Conservation (phyloP, 1,140 invertebrate genomes). For the Portunus trituberculatus region DNA sequence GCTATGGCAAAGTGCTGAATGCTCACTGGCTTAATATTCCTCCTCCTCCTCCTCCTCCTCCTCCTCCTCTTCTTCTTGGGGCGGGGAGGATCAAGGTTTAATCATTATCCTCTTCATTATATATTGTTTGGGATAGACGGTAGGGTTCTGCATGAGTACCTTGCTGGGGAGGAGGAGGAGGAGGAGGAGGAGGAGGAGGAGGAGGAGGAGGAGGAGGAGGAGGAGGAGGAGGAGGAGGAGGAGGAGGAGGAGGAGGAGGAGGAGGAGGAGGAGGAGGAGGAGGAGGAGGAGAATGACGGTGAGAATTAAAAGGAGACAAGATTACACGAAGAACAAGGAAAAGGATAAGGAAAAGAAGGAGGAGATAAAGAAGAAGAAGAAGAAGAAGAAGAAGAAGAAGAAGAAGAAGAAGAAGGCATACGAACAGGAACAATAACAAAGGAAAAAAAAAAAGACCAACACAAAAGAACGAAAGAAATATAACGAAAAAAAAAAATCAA, state of each 20-base stretch:
- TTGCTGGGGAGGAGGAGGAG: slow-evolving; percentile 17
- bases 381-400: too few species aligned
- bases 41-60: background rate
- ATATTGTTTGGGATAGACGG: background rate
- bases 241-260: background rate
- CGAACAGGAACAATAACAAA: too few species aligned
- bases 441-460: too few species aligned
- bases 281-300: background rate
- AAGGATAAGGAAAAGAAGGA: background rate
- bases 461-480: too few species aligned
- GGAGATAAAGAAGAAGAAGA: background rate
- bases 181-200: background rate
- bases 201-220: background rate
- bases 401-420: too few species aligned
- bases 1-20: background rate
- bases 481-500: too few species aligned
- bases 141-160: background rate
- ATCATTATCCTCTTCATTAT: background rate
- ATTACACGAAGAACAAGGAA: too few species aligned
- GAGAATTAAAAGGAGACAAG: background rate
- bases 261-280: background rate
- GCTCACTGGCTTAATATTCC: background rate
- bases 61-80: background rate
- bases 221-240: background rate
- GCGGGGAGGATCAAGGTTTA: background rate